Evolutionary conservation across 2,113 vertebrate species (phyloP), one percentile per base, ranked within the genome.

Genomic region (Suncus etruscus): DNA sequence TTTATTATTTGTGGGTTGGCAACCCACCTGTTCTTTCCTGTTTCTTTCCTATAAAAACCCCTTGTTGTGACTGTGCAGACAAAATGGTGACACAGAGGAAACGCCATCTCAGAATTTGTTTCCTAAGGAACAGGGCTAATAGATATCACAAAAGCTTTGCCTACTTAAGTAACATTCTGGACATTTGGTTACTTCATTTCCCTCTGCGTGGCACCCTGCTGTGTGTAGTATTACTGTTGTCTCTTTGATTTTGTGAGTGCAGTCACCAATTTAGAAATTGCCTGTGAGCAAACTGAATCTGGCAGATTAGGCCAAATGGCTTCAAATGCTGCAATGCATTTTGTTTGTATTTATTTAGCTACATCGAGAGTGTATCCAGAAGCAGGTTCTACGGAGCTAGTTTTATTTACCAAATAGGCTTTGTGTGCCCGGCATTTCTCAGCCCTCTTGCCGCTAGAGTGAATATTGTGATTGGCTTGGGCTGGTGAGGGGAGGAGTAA

Each of bases 221-320:
- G 11, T 70, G 86, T 63, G 29, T 70, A 9, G 39, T 39, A 47
- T 18, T 77, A 72, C 45, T 73, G 20, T 84, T 15, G 0, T 65
- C 70, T 78, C 9, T 83, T 73, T 83, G 14, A 10, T 73, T 73
- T 39, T 79, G 74, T 54, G 32, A 54, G 83, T 84, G 72, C 51
- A 9, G 32, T 78, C n/a, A 50, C 68, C 66, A 89, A 45, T 79
- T 79, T 50, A 81, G 51, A 54, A 66, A 63, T 88, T 14, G 54
- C 79, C 50, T 65, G 29, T 78, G 73, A 83, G 63, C 76, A 88
- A 88, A 83, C 25, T 24, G 54, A 84, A 22, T 72, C 47, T 84
- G 74, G 66, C 10, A 89, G 73, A 66, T 72, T 73, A 79, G 65
- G n/a, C 65, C 78, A 69, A 83, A 83, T 65, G 65, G n/a, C 7